phyloP scores from a whole-genome alignment of 2,888 invertebrate genomes.

The Thysanoteuthis rhombus region DNA sequence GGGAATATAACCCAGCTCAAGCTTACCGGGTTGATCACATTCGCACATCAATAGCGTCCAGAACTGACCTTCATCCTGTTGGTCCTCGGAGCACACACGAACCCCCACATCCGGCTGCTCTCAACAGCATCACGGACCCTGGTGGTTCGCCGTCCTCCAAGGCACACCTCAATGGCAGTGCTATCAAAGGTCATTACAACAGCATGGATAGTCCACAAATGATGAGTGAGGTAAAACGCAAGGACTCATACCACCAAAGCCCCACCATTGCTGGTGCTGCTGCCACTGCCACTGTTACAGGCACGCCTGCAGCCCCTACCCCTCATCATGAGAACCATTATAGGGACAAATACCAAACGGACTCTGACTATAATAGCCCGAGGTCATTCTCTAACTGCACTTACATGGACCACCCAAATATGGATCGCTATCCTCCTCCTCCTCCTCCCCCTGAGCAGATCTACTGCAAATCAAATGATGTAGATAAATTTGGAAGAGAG shows the following conservation, averaged over 20 bases:
- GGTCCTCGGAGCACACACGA: not conserved
- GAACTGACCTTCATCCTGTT: slow-evolving; percentile 1
- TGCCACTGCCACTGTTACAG: not conserved
- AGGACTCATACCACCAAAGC: slow-evolving; percentile 25
- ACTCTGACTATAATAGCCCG: slow-evolving; percentile 15
- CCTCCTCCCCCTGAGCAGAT: slow-evolving; percentile 22
- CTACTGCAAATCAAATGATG: slow-evolving; percentile 22
- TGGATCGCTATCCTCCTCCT: slow-evolving; percentile 38
- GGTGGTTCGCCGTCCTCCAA: not conserved
- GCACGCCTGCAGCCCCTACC: not conserved
- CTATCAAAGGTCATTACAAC: not conserved
- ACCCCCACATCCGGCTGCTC: not conserved
- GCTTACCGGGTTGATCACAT: slow-evolving; percentile 25
- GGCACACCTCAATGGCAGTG: not conserved
- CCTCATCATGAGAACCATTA: not conserved
- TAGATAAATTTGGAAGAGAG: slow-evolving; percentile 38
- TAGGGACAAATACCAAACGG: slow-evolving; percentile 14
- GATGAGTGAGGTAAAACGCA: not conserved
- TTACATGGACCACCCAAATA: slow-evolving; percentile 58
- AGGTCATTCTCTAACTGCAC: slow-evolving; percentile 58
- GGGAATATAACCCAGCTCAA: slow-evolving; percentile 28
- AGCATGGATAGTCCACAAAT: slow-evolving; percentile 13
- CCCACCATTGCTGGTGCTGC: not conserved
- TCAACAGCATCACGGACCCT: not conserved
- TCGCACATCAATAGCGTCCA: not conserved